Percentiles rank a stretch among this genome's conserved stretches.
Evolutionary conservation across 1,140 invertebrate species (phyloP).

Genomic region (Trissolcus basalis): DNA sequence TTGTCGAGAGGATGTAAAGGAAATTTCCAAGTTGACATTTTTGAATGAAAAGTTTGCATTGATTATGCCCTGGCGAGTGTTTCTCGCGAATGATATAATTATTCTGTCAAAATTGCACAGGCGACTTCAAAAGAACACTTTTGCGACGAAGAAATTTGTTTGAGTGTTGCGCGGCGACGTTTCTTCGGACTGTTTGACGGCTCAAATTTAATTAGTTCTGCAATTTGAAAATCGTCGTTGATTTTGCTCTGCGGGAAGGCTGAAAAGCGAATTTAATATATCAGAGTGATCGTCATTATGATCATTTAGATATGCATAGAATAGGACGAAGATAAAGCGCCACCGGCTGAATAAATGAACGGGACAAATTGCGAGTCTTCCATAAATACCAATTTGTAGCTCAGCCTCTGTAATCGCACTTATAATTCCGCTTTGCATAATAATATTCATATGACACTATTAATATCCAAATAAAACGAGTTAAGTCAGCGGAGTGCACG

Average conservation of each 20-base stretch:
- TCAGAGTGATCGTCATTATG: constrained; percentile 5
- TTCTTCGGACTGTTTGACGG: constrained; percentile 1
- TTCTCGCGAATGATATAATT: constrained; percentile 17
- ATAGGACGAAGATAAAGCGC: no score
- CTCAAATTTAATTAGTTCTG: constrained; percentile 9
- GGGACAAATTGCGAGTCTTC: constrained; percentile 28
- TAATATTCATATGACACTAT: constrained; percentile 36
- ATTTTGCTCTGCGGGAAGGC: not conserved
- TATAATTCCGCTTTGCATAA: constrained; percentile 42
- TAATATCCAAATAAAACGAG: constrained; percentile 39
- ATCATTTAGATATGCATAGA: constrained; percentile 14
- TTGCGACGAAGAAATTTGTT: constrained; percentile 1
- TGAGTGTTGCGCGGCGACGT: not conserved
- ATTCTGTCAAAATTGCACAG: constrained; percentile 16
- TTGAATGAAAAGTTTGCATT: not conserved
- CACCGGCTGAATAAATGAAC: constrained; percentile 16
- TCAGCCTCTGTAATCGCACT: constrained; percentile 25
- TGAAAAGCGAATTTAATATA: constrained; percentile 2
- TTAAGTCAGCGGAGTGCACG: constrained; percentile 4
- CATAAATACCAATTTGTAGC: constrained; percentile 38
- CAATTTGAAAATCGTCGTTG: constrained; percentile 9
- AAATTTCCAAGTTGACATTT: no score
- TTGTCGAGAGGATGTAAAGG: no score
- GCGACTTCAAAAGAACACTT: constrained; percentile 20
- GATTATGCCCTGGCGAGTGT: constrained; percentile 9